phyloP scores from a whole-genome alignment of 1,140 invertebrate species.

The Pseudoatta argentina region DNA sequence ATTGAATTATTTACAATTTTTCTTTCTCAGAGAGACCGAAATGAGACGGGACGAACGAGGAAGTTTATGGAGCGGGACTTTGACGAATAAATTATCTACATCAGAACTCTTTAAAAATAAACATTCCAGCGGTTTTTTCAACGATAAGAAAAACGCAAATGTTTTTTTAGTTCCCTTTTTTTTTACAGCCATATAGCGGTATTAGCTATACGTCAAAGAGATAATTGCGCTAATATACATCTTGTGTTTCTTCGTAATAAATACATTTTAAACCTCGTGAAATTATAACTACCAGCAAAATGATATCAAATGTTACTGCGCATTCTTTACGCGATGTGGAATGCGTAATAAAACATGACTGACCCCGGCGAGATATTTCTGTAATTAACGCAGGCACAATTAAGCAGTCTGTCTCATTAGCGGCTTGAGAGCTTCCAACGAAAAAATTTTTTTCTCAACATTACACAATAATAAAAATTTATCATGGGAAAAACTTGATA shows the following conservation, averaged over 20 bases:
- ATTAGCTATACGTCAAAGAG: neutral
- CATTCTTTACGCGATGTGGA: slow-evolving; percentile 9
- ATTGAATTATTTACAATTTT: slow-evolving; percentile 75
- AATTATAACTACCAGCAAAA: slow-evolving; percentile 8
- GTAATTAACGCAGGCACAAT: slow-evolving; percentile 47
- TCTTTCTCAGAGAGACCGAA: slow-evolving; percentile 9
- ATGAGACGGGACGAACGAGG: neutral
- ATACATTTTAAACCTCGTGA: neutral
- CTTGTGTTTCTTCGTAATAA: neutral
- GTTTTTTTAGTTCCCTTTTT: neutral
- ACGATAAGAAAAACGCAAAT: slow-evolving; percentile 36
- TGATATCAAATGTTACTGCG: slow-evolving; percentile 24
- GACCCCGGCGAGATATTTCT: slow-evolving; percentile 38
- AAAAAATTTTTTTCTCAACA: slow-evolving; percentile 12
- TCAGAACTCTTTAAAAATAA: neutral
- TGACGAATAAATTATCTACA: slow-evolving; percentile 55
- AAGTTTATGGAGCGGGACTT: slow-evolving; percentile 73
- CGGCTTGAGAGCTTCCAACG: neutral
- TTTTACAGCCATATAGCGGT: slow-evolving; percentile 3
- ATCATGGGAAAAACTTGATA: neutral
- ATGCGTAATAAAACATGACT: slow-evolving; percentile 39
- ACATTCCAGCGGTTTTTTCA: neutral
- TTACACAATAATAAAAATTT: slow-evolving; percentile 37
- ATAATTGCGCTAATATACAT: slow-evolving; percentile 20
- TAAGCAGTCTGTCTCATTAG: slow-evolving; percentile 56